These are phyloP conservation scores for Eclectus roratus DNA, from an alignment of 2,113 vertebrate species.

Conservation along the genomic window DNA sequence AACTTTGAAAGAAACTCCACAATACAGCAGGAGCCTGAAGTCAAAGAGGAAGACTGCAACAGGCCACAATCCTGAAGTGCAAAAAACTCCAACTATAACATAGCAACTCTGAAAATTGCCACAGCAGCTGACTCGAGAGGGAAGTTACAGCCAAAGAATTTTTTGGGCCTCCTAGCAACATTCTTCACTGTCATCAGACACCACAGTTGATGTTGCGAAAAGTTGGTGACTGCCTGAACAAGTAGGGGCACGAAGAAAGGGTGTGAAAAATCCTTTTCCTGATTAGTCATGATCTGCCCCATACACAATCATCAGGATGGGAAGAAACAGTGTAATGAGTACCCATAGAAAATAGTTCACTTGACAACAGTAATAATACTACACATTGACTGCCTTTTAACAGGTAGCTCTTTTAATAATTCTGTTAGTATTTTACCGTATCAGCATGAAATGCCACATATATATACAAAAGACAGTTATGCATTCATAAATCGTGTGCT, in stretches of 20 bases:
- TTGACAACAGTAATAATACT: not conserved
- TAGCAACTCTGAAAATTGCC: not conserved
- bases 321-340: not conserved
- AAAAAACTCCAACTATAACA: not conserved
- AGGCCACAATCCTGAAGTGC: not conserved
- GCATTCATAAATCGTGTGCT: not conserved
- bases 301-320: not conserved
- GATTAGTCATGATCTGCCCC: constrained; percentile 1
- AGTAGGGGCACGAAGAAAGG: constrained; percentile 30
- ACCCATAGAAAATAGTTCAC: not conserved
- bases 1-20: not conserved
- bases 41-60: not conserved
- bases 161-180: constrained; percentile 41
- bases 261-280: constrained; percentile 11
- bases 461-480: not conserved
- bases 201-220: constrained; percentile 24
- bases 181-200: constrained; percentile 42
- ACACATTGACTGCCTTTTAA: not conserved
- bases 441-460: constrained; percentile 2
- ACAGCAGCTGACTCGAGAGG: not conserved
- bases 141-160: not conserved
- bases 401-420: not conserved
- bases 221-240: constrained; percentile 18
- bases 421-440: not conserved
- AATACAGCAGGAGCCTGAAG: not conserved